phyloP scores from a whole-genome alignment of 2,888 invertebrate species.

The Leucania comma region DNA sequence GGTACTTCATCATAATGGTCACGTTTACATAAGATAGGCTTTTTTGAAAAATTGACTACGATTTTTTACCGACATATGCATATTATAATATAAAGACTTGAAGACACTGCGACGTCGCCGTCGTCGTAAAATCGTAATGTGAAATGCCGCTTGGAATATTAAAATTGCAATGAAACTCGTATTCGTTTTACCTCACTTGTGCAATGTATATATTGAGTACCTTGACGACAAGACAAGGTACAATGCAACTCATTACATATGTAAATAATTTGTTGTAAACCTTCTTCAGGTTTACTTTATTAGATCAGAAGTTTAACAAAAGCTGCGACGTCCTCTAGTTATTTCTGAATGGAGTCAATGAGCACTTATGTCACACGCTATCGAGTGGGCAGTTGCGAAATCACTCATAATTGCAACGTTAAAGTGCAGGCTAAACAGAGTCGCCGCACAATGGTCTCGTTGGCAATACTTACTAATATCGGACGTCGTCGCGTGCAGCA shows the following conservation, averaged over 20 bases:
- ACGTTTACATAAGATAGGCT: slow-evolving; percentile 1
- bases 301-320: slow-evolving; percentile 20
- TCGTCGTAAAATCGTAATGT: slow-evolving; percentile 29
- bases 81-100: neutral
- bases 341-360: slow-evolving; percentile 43
- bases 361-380: slow-evolving; percentile 32
- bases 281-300: slow-evolving; percentile 5
- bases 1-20: slow-evolving; percentile 7
- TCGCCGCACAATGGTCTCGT: slow-evolving; percentile 61
- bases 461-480: slow-evolving; percentile 67
- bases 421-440: slow-evolving; percentile 60
- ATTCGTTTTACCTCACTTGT: slow-evolving; percentile 25
- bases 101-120: neutral
- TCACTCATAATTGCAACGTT: slow-evolving; percentile 55
- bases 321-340: slow-evolving; percentile 4
- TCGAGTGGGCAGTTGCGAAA: slow-evolving; percentile 50
- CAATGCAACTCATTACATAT: slow-evolving; percentile 11
- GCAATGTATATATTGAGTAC: slow-evolving; percentile 13
- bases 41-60: neutral
- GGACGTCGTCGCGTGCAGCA: slow-evolving; percentile 67
- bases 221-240: slow-evolving; percentile 19
- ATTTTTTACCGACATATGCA: neutral
- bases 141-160: slow-evolving; percentile 52
- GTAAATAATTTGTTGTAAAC: slow-evolving; percentile 13
- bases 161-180: slow-evolving; percentile 33